These are phyloP conservation scores for Struthio camelus DNA, from an alignment of 2,113 vertebrate species.

Conservation along the genomic window DNA sequence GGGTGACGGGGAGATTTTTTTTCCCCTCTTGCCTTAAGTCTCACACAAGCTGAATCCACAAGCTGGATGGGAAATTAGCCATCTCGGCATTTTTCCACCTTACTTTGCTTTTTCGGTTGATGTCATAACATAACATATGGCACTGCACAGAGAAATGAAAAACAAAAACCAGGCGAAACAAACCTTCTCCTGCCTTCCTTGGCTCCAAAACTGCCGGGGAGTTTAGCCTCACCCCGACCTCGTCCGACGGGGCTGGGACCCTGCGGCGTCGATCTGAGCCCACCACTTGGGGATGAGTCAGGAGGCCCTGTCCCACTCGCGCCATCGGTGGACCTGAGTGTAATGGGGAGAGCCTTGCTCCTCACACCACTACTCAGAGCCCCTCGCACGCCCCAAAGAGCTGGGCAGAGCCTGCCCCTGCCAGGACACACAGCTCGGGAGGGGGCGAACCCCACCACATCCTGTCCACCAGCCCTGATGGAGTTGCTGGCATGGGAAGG, in stretches of 20 bases:
- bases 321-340: not conserved
- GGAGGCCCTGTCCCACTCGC: not conserved
- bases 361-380: not conserved
- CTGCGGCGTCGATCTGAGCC: too few relatives aligned
- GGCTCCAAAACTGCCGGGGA: not conserved
- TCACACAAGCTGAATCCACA: not conserved
- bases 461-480: too few relatives aligned
- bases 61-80: constrained; percentile 60
- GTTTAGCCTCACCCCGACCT: not conserved
- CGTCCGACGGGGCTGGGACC: accelerated
- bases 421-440: not conserved
- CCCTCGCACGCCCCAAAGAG: not conserved
- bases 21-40: constrained; percentile 23
- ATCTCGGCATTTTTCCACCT: constrained; percentile 67
- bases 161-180: constrained; percentile 33
- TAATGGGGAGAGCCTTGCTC: not conserved
- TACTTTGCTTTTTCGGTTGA: constrained; percentile 25
- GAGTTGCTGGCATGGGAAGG: not conserved
- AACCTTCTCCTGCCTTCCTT: not conserved
- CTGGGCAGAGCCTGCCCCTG: not conserved
- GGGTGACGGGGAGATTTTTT: constrained; percentile 34
- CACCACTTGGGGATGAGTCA: not conserved
- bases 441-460: too few relatives aligned
- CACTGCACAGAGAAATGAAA: not conserved
- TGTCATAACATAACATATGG: constrained; percentile 48